phyloP scores from a whole-genome alignment of 2,797 vertebrate genomes.

The Eulemur albifrons region DNA sequence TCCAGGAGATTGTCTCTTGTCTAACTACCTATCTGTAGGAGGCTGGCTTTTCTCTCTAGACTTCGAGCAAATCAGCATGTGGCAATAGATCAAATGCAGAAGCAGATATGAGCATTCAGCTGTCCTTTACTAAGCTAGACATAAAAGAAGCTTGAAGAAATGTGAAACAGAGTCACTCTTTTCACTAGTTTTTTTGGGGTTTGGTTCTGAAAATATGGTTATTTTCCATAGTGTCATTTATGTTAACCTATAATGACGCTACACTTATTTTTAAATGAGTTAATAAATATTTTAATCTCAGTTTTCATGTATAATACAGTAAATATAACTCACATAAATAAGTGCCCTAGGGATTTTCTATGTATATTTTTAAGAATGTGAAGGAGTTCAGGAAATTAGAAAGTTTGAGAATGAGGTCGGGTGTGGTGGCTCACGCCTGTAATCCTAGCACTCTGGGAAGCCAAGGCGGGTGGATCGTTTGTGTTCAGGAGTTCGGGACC shows the following conservation, averaged over 20 bases:
- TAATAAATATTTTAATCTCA: neutral
- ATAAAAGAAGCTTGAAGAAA: neutral
- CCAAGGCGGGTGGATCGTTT: too few relatives aligned
- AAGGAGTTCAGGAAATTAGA: neutral
- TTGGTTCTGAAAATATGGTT: neutral
- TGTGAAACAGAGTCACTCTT: neutral
- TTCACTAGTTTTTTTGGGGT: neutral
- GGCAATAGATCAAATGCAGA: neutral
- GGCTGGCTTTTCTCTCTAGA: neutral
- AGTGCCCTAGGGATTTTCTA: neutral
- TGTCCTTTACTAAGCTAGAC: neutral
- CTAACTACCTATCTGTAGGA: neutral
- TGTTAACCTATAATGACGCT: neutral
- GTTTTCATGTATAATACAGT: neutral
- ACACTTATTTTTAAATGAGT: neutral
- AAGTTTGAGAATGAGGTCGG: neutral
- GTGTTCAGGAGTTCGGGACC: too few relatives aligned
- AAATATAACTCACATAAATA: neutral
- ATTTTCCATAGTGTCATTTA: neutral
- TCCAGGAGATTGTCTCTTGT: neutral
- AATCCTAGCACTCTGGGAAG: too few relatives aligned
- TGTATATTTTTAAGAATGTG: neutral
- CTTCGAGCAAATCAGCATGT: neutral
- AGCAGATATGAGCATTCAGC: neutral
- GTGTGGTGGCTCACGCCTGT: too few relatives aligned